Base-by-base conservation (phyloP, 1,140 invertebrate species). In the Orussus abietinus region DNA sequence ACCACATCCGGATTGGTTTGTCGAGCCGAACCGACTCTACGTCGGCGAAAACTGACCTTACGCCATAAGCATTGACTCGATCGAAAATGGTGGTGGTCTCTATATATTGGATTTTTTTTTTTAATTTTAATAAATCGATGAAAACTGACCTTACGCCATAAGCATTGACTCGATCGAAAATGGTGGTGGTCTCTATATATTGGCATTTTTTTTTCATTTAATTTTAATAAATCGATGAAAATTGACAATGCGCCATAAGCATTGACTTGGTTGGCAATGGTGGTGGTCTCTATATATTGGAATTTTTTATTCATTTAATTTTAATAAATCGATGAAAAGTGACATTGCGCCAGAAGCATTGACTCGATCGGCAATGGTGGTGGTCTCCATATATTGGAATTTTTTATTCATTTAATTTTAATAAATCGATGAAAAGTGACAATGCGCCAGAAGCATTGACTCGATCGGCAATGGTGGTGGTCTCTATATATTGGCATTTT, bases 61-160 rank as follows among this genome's bases (percentile, higher is more conserved):
- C 2, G 12, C n/a, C n/a, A n/a, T n/a, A n/a, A n/a, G n/a, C n/a
- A n/a, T 4, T 25, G 21, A 30, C 15, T 31, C 9, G 26, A 21
- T 14, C 7, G 15, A 3, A 12, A 26, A 15, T 38, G 9, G 18
- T 25, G 20, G 18, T 38, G 45, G 42, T 47, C 30, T 43, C n/a
- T n/a, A n/a, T n/a, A n/a, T n/a, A n/a, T n/a, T n/a, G n/a, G n/a
- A n/a, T n/a, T n/a, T n/a, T n/a, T n/a, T n/a, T n/a, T n/a, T n/a
- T n/a, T n/a, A n/a, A n/a, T n/a, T n/a, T n/a, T n/a, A n/a, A n/a
- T n/a, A n/a, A n/a, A 18, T 15, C 25, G 34, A 12, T 25, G 25
- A 48, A 37, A 48, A 53, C 36, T 40, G 37, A 44, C 39, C n/a
- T 47, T 25, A 10, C 2, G 12, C n/a, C n/a, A n/a, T n/a, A n/a